phyloP scores from a whole-genome alignment of 2,113 vertebrate genomes.

The Polypterus bichir region DNA sequence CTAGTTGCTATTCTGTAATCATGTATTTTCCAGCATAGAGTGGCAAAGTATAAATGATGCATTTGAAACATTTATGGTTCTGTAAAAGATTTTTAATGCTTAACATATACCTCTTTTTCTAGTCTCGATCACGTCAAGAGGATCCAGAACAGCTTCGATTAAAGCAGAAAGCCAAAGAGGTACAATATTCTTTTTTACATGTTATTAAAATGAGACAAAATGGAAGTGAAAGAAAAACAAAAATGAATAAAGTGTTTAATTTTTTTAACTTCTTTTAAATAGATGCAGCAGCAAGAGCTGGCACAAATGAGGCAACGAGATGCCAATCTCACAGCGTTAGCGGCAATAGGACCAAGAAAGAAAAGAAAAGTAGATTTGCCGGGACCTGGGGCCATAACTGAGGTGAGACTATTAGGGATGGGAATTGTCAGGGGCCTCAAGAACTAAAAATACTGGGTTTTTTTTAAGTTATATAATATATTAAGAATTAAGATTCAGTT shows the following conservation, averaged over 20 bases:
- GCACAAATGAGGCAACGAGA: constrained; percentile 85
- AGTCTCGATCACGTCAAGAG: constrained; percentile 85
- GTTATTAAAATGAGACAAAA: not conserved
- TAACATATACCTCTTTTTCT: not conserved
- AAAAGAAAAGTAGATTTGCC: constrained; percentile 74
- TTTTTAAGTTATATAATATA: too few relatives aligned
- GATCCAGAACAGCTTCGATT: constrained; percentile 78
- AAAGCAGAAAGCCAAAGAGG: constrained; percentile 90
- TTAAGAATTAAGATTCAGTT: too few relatives aligned
- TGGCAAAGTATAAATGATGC: too few relatives aligned
- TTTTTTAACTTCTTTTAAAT: constrained; percentile 9
- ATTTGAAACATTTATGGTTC: too few relatives aligned
- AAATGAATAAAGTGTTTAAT: not conserved
- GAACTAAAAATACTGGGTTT: too few relatives aligned
- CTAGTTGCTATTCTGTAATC: too few relatives aligned
- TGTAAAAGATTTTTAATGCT: too few relatives aligned
- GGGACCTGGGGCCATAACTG: constrained; percentile 56
- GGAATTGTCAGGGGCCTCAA: too few relatives aligned
- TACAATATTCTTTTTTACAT: constrained; percentile 21
- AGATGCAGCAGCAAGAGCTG: constrained; percentile 88
- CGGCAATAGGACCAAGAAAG: constrained; percentile 78
- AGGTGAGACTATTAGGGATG: constrained; percentile 39
- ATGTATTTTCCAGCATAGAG: too few relatives aligned
- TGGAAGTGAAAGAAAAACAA: not conserved
- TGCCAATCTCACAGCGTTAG: constrained; percentile 79